These are phyloP conservation scores for Glyphotaelius pellucidus DNA, from an alignment of 2,888 invertebrate genomes.

Conservation along the genomic window DNA sequence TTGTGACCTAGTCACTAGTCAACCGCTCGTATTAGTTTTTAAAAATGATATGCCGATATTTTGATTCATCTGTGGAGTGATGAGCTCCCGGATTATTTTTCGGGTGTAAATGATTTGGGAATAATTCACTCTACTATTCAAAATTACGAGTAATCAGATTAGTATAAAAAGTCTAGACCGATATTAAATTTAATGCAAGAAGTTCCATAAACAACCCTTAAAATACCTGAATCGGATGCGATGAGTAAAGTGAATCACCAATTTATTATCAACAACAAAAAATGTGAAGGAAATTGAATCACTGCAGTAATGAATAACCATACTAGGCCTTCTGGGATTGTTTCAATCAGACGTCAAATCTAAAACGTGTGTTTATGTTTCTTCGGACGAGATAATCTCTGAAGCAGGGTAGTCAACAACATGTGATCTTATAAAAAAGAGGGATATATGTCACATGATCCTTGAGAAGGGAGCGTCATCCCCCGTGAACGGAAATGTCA, in stretches of 20 bases:
- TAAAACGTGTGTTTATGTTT: background rate
- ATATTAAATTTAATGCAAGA: too few relatives aligned
- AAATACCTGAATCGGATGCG: background rate
- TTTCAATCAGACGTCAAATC: background rate
- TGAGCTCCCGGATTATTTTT: too few relatives aligned
- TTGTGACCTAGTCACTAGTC: too few relatives aligned
- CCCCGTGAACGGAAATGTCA: slow-evolving; percentile 64
- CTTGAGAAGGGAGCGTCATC: slow-evolving; percentile 30
- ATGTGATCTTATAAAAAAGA: slow-evolving; percentile 3
- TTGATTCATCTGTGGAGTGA: too few relatives aligned
- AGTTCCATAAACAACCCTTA: too few relatives aligned
- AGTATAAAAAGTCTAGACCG: too few relatives aligned
- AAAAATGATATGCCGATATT: too few relatives aligned
- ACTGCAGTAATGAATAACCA: background rate
- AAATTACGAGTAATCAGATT: too few relatives aligned
- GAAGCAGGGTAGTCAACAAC: background rate
- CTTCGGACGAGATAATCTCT: background rate
- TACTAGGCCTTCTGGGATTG: background rate
- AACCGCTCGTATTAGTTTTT: too few relatives aligned
- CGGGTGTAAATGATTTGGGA: too few relatives aligned
- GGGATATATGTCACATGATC: slow-evolving; percentile 54
- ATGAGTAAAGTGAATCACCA: background rate
- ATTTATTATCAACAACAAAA: background rate
- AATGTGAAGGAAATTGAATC: background rate
- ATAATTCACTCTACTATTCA: too few relatives aligned